phyloP scores from a whole-genome alignment of 2,113 vertebrate genomes.

The Notothenia rossii region DNA sequence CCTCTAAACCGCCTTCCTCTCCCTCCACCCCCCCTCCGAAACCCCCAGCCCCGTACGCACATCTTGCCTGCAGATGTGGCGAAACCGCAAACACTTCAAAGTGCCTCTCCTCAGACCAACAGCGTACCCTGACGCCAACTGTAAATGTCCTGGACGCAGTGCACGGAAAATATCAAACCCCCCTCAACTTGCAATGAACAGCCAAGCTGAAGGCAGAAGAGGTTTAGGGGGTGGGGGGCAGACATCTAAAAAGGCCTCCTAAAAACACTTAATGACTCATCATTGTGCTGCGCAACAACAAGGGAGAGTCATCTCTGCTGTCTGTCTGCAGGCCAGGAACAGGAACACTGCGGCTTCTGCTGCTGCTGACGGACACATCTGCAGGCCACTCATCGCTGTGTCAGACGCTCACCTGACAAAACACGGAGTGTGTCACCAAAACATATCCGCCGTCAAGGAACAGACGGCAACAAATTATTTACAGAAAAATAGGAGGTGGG shows the following conservation, averaged over 20 bases:
- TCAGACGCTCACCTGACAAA: constrained; percentile 49
- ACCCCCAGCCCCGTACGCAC: constrained; percentile 79
- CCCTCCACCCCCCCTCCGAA: constrained; percentile 1
- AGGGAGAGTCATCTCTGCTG: constrained; percentile 53
- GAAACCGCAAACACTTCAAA: constrained; percentile 97
- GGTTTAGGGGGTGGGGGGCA: neutral
- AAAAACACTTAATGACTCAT: constrained; percentile 76
- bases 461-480: neutral
- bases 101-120: constrained; percentile 94
- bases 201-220: constrained; percentile 69
- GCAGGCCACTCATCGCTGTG: constrained; percentile 13
- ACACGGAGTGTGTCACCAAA: constrained; percentile 29
- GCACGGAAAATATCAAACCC: constrained; percentile 97
- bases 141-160: constrained; percentile 97
- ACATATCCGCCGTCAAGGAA: neutral
- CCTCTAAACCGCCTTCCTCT: constrained; percentile 27
- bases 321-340: constrained; percentile 31
- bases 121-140: constrained; percentile 96
- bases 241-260: constrained; percentile 59
- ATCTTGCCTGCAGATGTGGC: constrained; percentile 99
- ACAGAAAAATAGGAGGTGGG: neutral
- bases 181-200: constrained; percentile 69
- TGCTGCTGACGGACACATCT: constrained; percentile 24
- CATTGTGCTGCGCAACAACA: constrained; percentile 61
- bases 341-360: constrained; percentile 32